Conservation (phyloP, 2,113 vertebrate genomes). For the Bolborhynchus lineola region DNA sequence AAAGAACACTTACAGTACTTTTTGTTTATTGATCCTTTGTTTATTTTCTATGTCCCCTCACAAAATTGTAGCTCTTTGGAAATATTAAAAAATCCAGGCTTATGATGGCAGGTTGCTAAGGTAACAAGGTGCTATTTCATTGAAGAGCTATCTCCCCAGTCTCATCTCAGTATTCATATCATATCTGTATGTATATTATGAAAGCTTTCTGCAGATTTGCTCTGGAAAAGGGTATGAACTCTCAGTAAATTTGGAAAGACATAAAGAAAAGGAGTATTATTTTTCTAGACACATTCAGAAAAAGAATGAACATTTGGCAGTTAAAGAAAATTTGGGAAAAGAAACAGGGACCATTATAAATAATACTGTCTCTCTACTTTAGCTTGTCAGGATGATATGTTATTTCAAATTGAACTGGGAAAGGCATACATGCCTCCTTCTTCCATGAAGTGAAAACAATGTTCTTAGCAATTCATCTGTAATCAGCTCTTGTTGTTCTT, state of each 20-base stretch:
- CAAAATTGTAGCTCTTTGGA: not conserved
- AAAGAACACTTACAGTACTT: not conserved
- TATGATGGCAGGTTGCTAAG: not conserved
- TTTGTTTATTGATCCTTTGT: not conserved
- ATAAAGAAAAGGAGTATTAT: not conserved
- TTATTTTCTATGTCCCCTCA: not conserved
- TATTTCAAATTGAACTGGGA: not conserved
- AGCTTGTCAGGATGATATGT: not conserved
- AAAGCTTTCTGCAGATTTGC: not conserved
- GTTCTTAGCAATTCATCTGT: not conserved
- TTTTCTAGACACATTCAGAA: not conserved
- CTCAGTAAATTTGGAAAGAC: not conserved
- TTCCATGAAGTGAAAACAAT: not conserved
- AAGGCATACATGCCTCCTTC: not conserved
- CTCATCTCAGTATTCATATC: not conserved
- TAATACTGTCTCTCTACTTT: not conserved
- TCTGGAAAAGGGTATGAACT: not conserved
- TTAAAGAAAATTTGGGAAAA: not conserved
- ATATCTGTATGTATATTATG: not conserved
- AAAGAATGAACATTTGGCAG: not conserved
- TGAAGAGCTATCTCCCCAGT: not conserved
- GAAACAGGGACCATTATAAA: not conserved
- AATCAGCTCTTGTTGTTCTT: not conserved
- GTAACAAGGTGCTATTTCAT: not conserved
- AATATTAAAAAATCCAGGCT: not conserved